phyloP scores from a whole-genome alignment of 37 sponge, comb jelly and placozoan genomes.

The Halisarca cf. caerulea region DNA sequence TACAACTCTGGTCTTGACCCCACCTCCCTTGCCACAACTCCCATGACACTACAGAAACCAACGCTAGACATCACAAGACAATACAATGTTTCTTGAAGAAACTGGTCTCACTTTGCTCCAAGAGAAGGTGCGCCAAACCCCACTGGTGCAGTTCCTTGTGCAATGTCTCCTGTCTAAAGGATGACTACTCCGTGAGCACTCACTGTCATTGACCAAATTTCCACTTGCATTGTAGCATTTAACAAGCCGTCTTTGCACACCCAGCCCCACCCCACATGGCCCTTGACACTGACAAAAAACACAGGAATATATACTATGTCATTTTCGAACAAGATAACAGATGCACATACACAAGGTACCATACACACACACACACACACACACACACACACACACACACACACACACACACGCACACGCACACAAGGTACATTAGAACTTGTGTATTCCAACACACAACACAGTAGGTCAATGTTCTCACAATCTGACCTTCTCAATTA shows the following conservation, averaged over 20 bases:
- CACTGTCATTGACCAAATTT: not conserved
- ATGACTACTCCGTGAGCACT: not conserved
- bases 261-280: not conserved
- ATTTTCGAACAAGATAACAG: too few relatives aligned
- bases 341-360: too few relatives aligned
- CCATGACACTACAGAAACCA: not conserved
- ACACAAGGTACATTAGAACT: too few relatives aligned
- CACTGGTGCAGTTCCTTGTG: constrained; percentile 3
- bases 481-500: too few relatives aligned
- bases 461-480: too few relatives aligned
- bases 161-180: not conserved
- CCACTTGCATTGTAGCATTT: not conserved
- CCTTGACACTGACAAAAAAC: not conserved
- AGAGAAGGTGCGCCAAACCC: not conserved
- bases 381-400: too few relatives aligned
- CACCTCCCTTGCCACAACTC: not conserved
- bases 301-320: not conserved
- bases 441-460: too few relatives aligned
- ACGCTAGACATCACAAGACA: not conserved
- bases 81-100: constrained; percentile 31
- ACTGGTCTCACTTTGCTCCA: constrained; percentile 35
- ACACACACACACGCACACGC: too few relatives aligned
- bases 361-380: too few relatives aligned
- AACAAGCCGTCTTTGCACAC: not conserved
- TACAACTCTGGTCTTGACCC: not conserved